Conservation (phyloP, 2,888 invertebrate species). For the Meganola albula region DNA sequence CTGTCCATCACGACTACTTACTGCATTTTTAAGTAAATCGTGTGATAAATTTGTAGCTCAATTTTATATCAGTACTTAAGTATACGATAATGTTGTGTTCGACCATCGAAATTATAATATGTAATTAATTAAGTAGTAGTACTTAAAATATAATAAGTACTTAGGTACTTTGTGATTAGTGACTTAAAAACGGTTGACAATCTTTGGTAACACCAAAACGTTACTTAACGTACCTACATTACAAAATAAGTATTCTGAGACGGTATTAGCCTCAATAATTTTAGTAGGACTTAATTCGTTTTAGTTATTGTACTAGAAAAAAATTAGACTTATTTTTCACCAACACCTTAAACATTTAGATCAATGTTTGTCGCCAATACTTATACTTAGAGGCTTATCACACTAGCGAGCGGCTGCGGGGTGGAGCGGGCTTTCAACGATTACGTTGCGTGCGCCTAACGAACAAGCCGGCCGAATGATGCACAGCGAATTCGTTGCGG, state of each 20-base stretch:
- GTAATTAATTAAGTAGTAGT: conserved; percentile 10
- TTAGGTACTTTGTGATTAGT: conserved; percentile 28
- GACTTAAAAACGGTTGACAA: conserved; percentile 10
- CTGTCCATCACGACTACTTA: conserved; percentile 51
- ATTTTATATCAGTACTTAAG: conserved; percentile 58
- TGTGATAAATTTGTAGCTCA: conserved; percentile 63
- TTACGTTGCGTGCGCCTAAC: too few relatives aligned
- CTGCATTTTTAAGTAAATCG: conserved; percentile 51
- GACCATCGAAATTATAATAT: conserved; percentile 47
- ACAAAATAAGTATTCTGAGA: conserved; percentile 18
- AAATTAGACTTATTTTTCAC: too few relatives aligned
- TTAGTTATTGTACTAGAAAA: too few relatives aligned
- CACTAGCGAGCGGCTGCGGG: too few relatives aligned
- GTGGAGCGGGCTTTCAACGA: too few relatives aligned
- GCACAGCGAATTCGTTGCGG: too few relatives aligned
- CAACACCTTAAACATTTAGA: too few relatives aligned
- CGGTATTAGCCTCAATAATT: conserved; percentile 26
- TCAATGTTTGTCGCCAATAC: too few relatives aligned
- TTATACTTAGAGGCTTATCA: too few relatives aligned
- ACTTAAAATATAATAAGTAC: conserved; percentile 17
- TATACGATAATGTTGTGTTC: conserved; percentile 49
- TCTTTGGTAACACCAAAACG: neutral
- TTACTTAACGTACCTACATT: neutral
- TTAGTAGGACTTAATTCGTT: too few relatives aligned
- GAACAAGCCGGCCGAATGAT: too few relatives aligned